Evolutionary conservation across 2,113 vertebrate genomes (phyloP).

Genomic region (Gorsachius goisagi): DNA sequence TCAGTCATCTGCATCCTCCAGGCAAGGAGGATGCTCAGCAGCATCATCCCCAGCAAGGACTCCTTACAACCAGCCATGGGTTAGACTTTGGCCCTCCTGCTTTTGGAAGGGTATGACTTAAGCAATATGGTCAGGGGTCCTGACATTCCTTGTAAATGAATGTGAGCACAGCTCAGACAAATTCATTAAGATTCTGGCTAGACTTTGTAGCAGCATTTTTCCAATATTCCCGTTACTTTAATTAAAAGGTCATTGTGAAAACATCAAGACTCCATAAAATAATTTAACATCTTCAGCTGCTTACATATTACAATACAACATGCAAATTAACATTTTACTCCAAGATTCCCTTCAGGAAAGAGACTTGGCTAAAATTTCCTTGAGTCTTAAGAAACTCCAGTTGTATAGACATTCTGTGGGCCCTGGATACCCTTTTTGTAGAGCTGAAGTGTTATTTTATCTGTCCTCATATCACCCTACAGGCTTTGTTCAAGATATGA

Average conservation of each 20-base stretch:
- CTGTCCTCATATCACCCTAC: not conserved
- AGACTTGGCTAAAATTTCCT: not conserved
- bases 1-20: fast-evolving
- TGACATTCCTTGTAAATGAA: not conserved
- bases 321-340: not conserved
- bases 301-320: not conserved
- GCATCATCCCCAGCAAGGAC: not conserved
- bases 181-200: not conserved
- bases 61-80: not conserved
- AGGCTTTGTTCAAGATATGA: not conserved
- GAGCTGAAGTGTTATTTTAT: not conserved
- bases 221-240: not conserved
- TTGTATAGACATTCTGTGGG: not conserved
- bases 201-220: not conserved
- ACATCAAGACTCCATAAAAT: not conserved
- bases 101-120: not conserved
- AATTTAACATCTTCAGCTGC: not conserved
- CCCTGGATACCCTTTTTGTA: not conserved
- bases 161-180: not conserved
- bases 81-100: not conserved
- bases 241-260: not conserved
- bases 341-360: not conserved
- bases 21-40: not conserved
- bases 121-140: fast-evolving
- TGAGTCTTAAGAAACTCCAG: not conserved